Percentiles rank a stretch among this genome's conserved stretches.
phyloP scores from a whole-genome alignment of 1,140 invertebrate species.

The Platorchestia sp. region DNA sequence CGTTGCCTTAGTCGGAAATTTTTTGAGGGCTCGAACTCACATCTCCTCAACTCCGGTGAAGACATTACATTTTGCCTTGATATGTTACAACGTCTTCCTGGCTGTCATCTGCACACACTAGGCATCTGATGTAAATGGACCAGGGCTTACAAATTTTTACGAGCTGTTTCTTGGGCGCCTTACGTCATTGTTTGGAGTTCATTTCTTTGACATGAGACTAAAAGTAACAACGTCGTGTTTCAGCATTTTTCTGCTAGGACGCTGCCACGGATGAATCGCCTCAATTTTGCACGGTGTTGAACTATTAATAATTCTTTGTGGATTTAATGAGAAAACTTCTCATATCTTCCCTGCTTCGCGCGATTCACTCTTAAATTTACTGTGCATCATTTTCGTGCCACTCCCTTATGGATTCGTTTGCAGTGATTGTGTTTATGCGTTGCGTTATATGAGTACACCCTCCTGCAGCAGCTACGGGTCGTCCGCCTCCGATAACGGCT shows the following conservation, averaged over 20 bases:
- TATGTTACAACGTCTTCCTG: no score
- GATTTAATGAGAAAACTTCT: neutral
- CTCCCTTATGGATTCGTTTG: neutral
- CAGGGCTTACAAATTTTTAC: no score
- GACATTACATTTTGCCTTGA: no score
- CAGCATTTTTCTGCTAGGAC: neutral
- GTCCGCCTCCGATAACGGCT: neutral
- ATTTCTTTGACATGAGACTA: neutral
- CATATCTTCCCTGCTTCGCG: neutral
- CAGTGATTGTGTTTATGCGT: neutral
- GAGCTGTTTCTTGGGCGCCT: no score
- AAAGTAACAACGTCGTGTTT: neutral
- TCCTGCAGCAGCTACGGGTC: slow-evolving; percentile 14
- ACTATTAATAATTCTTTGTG: neutral
- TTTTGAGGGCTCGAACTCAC: no score
- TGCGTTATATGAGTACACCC: neutral
- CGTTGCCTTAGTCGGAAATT: no score
- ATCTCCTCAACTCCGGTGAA: no score
- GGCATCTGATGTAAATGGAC: no score
- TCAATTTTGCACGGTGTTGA: neutral
- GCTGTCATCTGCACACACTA: no score
- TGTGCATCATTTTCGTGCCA: neutral
- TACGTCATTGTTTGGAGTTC: no score
- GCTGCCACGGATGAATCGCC: neutral
- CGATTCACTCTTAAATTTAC: neutral